A percentile compares a stretch with the other conserved stretches of the same genome.
Evolutionary conservation across 2,113 vertebrate species (phyloP).

Genomic region (Nycticryphes semicollaris): DNA sequence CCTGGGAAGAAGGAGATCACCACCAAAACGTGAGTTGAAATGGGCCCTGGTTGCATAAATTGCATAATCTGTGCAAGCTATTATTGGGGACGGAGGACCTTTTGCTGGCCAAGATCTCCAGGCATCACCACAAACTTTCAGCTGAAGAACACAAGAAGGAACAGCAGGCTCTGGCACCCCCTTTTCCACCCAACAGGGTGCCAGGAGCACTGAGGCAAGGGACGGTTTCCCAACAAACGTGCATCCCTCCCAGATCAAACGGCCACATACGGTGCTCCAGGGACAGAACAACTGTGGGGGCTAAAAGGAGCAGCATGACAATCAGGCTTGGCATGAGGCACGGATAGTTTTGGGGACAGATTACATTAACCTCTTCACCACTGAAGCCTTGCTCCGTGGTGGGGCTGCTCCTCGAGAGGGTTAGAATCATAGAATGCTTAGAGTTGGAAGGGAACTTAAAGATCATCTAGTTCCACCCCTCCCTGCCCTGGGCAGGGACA

Average conservation of each 20-base stretch:
- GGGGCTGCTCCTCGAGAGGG: background rate
- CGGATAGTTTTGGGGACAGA: background rate
- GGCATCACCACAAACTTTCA: fast-evolving
- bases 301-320: background rate
- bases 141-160: background rate
- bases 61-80: background rate
- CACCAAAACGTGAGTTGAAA: background rate
- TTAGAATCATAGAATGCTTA: too few species aligned
- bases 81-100: fast-evolving
- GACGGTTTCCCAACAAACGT: background rate
- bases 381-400: background rate
- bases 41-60: background rate
- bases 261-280: background rate
- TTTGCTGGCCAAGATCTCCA: background rate
- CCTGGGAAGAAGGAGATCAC: background rate
- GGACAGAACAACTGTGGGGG: background rate
- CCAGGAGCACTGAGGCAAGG: background rate
- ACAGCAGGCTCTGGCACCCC: background rate
- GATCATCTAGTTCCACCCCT: too few species aligned
- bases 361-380: background rate
- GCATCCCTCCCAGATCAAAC: background rate
- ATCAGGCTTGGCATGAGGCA: background rate
- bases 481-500: too few species aligned
- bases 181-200: background rate
- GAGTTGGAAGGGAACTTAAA: too few species aligned